Evolutionary conservation across 2,888 invertebrate genomes (phyloP).

Genomic region (Cantharis rustica): DNA sequence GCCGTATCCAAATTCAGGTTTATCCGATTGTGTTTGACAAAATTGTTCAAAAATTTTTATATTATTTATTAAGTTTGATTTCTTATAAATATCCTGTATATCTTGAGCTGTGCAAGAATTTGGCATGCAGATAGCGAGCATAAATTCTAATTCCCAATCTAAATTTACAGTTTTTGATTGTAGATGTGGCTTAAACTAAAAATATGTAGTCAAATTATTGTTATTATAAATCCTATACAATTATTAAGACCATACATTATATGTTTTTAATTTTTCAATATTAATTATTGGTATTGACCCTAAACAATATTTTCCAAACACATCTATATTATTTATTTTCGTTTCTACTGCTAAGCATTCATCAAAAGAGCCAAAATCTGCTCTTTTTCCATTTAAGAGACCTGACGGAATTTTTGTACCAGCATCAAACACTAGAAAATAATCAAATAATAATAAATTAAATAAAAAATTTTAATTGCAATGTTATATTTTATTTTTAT

Average conservation of each 20-base stretch:
- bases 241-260: too few relatives aligned
- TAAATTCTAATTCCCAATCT: background rate
- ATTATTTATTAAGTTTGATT: background rate
- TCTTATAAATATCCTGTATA: background rate
- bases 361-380: conserved; percentile 23
- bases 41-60: background rate
- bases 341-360: conserved; percentile 11
- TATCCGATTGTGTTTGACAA: background rate
- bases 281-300: conserved; percentile 8
- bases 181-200: background rate
- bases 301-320: conserved; percentile 32
- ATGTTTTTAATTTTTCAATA: background rate
- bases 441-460: background rate
- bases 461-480: too few relatives aligned
- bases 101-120: conserved; percentile 12
- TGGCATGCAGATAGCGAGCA: conserved; percentile 24
- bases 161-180: background rate
- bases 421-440: conserved; percentile 25
- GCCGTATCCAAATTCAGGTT: background rate
- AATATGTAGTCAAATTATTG: background rate
- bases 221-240: too few relatives aligned
- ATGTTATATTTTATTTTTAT: too few relatives aligned
- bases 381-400: conserved; percentile 8
- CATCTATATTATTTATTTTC: background rate
- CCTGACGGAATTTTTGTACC: conserved; percentile 23